Evolutionary conservation across 2,113 vertebrate species (phyloP).

Genomic region (Malurus elegans): DNA sequence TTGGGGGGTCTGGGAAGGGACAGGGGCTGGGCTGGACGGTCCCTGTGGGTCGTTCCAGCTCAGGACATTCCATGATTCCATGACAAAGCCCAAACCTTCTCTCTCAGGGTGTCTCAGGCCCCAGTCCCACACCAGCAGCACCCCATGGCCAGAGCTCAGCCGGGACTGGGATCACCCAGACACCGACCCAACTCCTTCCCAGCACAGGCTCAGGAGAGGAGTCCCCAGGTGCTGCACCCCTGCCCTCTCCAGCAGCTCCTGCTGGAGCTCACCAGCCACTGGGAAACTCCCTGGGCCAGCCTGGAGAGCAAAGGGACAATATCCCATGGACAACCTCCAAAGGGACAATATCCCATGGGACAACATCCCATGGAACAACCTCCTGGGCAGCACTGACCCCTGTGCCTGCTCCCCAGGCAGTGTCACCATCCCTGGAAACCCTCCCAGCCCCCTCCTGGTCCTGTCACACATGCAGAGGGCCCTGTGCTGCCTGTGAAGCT

Average conservation of each 20-base stretch:
- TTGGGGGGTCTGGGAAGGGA: neutral
- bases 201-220: neutral
- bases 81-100: neutral
- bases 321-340: neutral
- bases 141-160: neutral
- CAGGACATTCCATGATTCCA: neutral
- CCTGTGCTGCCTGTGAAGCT: neutral
- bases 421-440: neutral
- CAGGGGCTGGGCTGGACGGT: neutral
- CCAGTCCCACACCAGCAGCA: neutral
- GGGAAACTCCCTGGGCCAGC: neutral
- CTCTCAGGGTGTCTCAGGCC: neutral
- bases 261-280: neutral
- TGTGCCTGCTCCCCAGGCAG: neutral
- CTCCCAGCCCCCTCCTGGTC: neutral
- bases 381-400: neutral
- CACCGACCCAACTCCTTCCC: accelerated
- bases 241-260: neutral
- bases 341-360: neutral
- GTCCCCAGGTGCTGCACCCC: neutral
- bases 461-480: neutral
- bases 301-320: neutral
- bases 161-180: accelerated
- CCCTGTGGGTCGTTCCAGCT: neutral
- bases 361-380: no score